Percentiles rank a stretch among this genome's conserved stretches.
Conservation (phyloP, 2,113 vertebrate species). For the Leucoraja erinaceus region DNA sequence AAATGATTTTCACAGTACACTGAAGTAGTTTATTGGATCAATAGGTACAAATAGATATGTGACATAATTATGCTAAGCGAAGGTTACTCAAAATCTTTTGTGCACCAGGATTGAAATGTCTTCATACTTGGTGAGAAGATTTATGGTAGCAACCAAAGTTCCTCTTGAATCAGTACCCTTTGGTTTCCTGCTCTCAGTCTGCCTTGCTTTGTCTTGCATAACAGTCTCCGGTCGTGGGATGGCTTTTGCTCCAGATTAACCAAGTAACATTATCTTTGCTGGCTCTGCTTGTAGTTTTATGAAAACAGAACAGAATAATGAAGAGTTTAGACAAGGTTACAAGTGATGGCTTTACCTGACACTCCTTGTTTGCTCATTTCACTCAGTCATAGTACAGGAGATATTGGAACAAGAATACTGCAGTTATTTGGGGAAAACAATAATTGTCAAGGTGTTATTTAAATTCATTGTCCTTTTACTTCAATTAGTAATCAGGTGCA, state of each 20-base stretch:
- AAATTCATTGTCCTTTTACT: not conserved
- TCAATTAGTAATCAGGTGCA: not conserved
- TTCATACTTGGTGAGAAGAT: not conserved
- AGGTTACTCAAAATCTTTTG: not conserved
- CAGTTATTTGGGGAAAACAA: not conserved
- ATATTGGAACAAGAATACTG: not conserved
- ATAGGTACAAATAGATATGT: not conserved
- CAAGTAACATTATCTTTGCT: not conserved
- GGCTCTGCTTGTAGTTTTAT: conserved; percentile 12
- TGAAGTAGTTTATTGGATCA: not conserved
- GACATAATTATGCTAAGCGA: not conserved
- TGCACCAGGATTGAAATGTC: not conserved
- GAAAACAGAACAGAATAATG: not conserved
- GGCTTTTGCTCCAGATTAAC: conserved; percentile 25
- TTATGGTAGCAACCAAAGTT: not conserved
- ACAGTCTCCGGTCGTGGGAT: not conserved
- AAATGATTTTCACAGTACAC: not conserved
- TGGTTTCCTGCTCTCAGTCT: conserved; percentile 23
- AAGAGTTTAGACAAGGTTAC: not conserved
- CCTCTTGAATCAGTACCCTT: conserved; percentile 26
- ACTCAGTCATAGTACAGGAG: not conserved
- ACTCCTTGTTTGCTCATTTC: not conserved
- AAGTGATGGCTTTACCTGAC: not conserved
- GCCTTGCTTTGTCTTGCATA: conserved; percentile 27
- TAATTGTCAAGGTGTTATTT: not conserved